Conservation (phyloP, 1,140 invertebrate genomes). For the Sminthurinus signatus region DNA sequence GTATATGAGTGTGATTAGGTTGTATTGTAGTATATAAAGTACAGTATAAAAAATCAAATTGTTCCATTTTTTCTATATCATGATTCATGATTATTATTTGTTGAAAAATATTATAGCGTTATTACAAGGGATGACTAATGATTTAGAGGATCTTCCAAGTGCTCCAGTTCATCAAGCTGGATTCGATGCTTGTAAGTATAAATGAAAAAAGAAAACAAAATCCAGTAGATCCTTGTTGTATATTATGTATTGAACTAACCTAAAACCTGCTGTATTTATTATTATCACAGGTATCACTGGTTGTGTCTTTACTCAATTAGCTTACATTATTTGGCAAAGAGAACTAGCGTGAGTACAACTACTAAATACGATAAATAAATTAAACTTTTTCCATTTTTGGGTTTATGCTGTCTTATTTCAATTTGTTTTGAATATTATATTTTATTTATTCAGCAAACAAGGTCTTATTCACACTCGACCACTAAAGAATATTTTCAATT, state of each 20-base stretch:
- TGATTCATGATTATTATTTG: conserved; percentile 37
- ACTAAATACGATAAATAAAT: too few species aligned
- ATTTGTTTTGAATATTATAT: neutral
- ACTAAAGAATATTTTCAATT: neutral
- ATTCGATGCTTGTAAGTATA: conserved; percentile 71
- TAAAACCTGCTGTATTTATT: too few species aligned
- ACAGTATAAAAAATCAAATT: neutral
- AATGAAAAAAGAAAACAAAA: too few species aligned
- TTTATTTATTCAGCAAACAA: neutral
- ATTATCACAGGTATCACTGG: too few species aligned
- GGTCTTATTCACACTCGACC: neutral
- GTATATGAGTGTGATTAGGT: too few species aligned
- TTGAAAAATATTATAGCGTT: conserved; percentile 12
- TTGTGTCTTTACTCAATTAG: conserved; percentile 55
- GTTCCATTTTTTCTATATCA: neutral
- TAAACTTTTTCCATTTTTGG: neutral
- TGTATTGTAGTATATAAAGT: neutral
- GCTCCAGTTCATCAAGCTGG: conserved; percentile 61
- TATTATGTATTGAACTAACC: too few species aligned
- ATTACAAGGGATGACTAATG: neutral
- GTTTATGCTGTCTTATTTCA: neutral
- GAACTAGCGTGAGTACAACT: conserved; percentile 40
- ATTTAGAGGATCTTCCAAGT: conserved; percentile 45
- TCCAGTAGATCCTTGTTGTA: too few species aligned
- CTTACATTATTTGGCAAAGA: conserved; percentile 47